Percentiles rank a stretch among this genome's conserved stretches.
Conservation (phyloP, 2,888 invertebrate genomes). For the Dromius quadrimaculatus region DNA sequence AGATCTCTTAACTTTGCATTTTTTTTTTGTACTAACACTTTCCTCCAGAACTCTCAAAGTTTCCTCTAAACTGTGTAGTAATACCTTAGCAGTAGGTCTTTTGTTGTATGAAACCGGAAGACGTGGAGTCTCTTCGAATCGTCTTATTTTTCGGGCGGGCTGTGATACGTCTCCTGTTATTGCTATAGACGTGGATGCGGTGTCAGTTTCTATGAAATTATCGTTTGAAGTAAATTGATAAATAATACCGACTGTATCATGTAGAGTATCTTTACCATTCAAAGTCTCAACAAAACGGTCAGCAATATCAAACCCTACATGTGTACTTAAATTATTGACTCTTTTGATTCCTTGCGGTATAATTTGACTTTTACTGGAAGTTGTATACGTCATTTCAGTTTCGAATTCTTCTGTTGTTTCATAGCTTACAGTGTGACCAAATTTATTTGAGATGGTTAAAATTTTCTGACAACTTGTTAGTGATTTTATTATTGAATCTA, state of each 20-base stretch:
- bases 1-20: background rate
- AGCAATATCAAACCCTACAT: background rate
- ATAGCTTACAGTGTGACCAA: conserved; percentile 59
- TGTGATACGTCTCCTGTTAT: background rate
- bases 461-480: conserved; percentile 58
- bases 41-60: background rate
- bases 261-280: background rate
- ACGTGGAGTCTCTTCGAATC: background rate
- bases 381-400: conserved; percentile 49
- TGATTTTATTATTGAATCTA: conserved; percentile 58
- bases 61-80: background rate
- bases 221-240: background rate
- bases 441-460: conserved; percentile 58
- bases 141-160: too few species aligned
- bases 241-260: background rate
- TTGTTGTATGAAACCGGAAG: background rate
- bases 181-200: background rate
- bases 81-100: background rate
- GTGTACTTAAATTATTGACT: conserved; percentile 32
- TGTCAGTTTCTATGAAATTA: background rate
- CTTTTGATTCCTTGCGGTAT: conserved; percentile 58
- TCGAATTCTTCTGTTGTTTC: conserved; percentile 60
- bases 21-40: background rate
- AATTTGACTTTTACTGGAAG: conserved; percentile 20
- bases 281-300: background rate